Evolutionary conservation across 2,888 invertebrate genomes (phyloP).

Genomic region (Hirtodrosophila cameraria): DNA sequence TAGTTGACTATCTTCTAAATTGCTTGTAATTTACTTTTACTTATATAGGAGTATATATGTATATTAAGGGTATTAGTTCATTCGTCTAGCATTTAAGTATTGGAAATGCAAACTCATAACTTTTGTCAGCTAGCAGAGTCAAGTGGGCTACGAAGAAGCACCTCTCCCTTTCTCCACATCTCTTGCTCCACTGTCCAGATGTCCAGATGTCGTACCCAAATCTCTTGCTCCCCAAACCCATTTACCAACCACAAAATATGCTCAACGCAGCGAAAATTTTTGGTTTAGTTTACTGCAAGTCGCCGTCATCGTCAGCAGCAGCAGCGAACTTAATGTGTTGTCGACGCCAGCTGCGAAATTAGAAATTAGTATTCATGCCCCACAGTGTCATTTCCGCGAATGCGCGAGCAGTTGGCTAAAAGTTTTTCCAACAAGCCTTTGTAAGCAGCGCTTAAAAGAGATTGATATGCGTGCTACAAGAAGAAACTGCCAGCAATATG

Average conservation of each 20-base stretch:
- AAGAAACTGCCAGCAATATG: conserved; percentile 57
- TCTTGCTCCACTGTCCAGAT: conserved; percentile 38
- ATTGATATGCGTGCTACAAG: conserved; percentile 58
- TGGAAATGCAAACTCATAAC: conserved; percentile 75
- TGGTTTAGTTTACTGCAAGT: conserved; percentile 66
- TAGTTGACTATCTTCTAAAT: too few relatives aligned
- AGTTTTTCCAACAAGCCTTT: conserved; percentile 48
- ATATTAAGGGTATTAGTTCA: too few relatives aligned
- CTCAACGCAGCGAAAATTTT: too few relatives aligned
- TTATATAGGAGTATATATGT: too few relatives aligned
- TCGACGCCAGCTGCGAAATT: conserved; percentile 76
- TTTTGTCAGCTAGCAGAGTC: conserved; percentile 61
- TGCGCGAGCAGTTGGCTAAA: conserved; percentile 64
- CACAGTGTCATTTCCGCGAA: conserved; percentile 82
- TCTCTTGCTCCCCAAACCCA: conserved; percentile 45
- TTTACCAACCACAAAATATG: conserved; percentile 67
- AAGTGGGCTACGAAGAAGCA: conserved; percentile 17
- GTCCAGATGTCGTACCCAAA: conserved; percentile 30
- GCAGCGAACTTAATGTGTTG: conserved; percentile 72
- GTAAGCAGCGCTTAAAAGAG: conserved; percentile 45
- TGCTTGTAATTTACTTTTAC: too few relatives aligned
- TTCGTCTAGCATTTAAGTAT: conserved; percentile 52
- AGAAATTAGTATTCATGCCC: conserved; percentile 83
- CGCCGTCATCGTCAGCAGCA: conserved; percentile 23
- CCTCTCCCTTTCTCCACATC: conserved; percentile 2